A percentile compares a stretch with the other conserved stretches of the same genome.
phyloP scores from a whole-genome alignment of 92 coral and sea anemone genomes.

The Micromussa lordhowensis region DNA sequence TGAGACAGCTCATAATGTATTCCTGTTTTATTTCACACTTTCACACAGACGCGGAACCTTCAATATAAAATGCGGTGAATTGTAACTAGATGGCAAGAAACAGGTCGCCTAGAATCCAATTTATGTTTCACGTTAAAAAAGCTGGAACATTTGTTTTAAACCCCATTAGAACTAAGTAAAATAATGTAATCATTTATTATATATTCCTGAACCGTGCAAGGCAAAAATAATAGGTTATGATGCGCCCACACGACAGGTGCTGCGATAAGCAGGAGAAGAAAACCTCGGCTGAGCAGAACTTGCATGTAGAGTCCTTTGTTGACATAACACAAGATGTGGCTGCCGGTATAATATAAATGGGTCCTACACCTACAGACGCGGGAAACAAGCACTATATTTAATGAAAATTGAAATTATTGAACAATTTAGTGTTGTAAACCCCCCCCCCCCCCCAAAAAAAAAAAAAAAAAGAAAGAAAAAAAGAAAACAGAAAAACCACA shows the following conservation, averaged over 20 bases:
- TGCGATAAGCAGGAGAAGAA: not conserved
- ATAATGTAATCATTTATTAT: not conserved
- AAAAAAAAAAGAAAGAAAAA: no score
- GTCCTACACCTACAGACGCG: no score
- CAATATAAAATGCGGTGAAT: not conserved
- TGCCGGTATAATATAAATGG: no score
- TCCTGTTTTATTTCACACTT: not conserved
- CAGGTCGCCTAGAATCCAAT: not conserved
- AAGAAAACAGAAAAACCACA: no score
- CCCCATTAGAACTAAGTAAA: not conserved
- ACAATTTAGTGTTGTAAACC: no score
- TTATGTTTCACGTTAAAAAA: not conserved
- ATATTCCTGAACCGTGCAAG: not conserved
- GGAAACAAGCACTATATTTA: no score
- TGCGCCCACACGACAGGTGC: not conserved
- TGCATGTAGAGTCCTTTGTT: no score
- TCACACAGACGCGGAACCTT: not conserved
- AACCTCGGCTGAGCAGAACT: not conserved
- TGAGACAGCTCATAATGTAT: no score
- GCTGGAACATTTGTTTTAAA: not conserved
- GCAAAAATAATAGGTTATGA: not conserved
- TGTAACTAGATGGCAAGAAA: not conserved
- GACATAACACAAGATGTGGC: no score
- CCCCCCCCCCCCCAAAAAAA: no score
- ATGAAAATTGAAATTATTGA: no score